These are phyloP conservation scores for Polymixis lichenea DNA, from an alignment of 2,888 invertebrate genomes.

Conservation along the genomic window DNA sequence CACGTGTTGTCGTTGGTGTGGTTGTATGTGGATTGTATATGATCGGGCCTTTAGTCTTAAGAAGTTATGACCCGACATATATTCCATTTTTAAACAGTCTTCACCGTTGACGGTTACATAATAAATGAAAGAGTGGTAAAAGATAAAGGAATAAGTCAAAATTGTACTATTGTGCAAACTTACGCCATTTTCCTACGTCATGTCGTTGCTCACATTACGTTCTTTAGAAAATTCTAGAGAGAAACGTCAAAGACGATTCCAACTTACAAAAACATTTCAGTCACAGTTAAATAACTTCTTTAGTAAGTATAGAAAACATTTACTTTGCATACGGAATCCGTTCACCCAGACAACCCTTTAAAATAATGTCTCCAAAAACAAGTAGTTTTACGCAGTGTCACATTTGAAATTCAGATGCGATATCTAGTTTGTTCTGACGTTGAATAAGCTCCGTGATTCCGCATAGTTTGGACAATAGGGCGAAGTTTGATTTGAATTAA, in stretches of 20 bases:
- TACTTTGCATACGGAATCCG: slow-evolving; percentile 17
- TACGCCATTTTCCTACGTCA: not conserved
- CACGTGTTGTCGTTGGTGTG: too few relatives aligned
- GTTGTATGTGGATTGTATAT: too few relatives aligned
- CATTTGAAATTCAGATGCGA: slow-evolving; percentile 71
- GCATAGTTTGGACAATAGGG: slow-evolving; percentile 59
- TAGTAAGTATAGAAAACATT: slow-evolving; percentile 12
- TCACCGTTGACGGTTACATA: not conserved
- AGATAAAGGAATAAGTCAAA: not conserved
- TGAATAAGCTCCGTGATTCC: slow-evolving; percentile 52
- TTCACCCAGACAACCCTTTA: slow-evolving; percentile 32
- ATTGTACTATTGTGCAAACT: too few relatives aligned
- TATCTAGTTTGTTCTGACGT: slow-evolving; percentile 65
- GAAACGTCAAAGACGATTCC: slow-evolving; percentile 7
- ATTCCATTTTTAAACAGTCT: not conserved
- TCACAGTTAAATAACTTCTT: slow-evolving; percentile 21
- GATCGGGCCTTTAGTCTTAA: not conserved
- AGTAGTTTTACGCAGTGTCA: slow-evolving; percentile 58
- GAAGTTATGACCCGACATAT: not conserved
- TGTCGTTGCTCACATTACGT: not conserved
- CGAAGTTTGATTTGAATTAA: slow-evolving; percentile 60
- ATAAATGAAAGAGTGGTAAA: not conserved
- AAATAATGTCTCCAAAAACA: slow-evolving; percentile 56
- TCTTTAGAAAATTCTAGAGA: not conserved
- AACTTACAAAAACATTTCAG: slow-evolving; percentile 12